Conservation (phyloP, 1,140 invertebrate species). For the Thereuonema tuberculata region DNA sequence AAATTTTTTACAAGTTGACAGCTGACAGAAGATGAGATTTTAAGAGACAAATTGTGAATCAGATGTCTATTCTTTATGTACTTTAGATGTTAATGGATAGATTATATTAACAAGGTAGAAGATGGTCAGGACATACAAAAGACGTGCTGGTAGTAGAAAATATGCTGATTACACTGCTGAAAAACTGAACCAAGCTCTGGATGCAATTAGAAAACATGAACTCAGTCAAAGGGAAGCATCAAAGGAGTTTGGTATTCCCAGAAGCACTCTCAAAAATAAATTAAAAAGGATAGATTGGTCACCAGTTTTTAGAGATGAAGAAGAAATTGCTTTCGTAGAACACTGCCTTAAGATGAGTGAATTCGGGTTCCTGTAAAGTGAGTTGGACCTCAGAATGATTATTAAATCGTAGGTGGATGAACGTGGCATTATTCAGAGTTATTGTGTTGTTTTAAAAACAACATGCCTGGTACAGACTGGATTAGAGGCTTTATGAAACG, state of each 20-base stretch:
- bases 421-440: background rate
- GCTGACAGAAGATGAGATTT: too few species aligned
- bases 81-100: too few species aligned
- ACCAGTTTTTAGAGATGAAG: background rate
- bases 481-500: background rate
- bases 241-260: background rate
- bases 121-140: too few species aligned
- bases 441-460: background rate
- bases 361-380: background rate
- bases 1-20: too few species aligned
- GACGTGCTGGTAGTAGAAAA: too few species aligned
- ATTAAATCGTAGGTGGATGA: background rate
- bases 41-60: too few species aligned
- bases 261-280: slow-evolving; percentile 1
- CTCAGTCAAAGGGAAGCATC: background rate
- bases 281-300: background rate
- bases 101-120: too few species aligned
- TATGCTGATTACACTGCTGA: too few species aligned
- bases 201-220: too few species aligned
- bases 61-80: too few species aligned
- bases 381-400: background rate
- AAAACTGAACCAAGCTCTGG: too few species aligned
- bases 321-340: background rate
- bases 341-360: background rate
- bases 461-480: background rate